phyloP scores from a whole-genome alignment of 2,888 invertebrate species.

The Lithophane ornitopus region DNA sequence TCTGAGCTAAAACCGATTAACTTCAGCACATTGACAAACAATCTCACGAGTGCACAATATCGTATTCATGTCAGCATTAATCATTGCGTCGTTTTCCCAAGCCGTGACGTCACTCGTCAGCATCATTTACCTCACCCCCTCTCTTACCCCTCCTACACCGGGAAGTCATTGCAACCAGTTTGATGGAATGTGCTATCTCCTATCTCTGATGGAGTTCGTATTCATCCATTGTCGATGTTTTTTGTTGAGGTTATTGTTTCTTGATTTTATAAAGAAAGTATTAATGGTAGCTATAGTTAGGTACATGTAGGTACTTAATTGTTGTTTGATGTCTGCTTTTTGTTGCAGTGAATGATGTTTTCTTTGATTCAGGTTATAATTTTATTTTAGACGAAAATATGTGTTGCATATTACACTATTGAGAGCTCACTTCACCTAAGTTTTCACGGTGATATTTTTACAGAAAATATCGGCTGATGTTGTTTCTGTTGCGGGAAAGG shows the following conservation, averaged over 20 bases:
- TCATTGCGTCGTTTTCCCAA: conserved; percentile 45
- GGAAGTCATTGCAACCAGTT: conserved; percentile 69
- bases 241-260: conserved; percentile 58
- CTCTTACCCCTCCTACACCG: conserved; percentile 38
- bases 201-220: conserved; percentile 37
- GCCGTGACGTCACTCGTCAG: conserved; percentile 44
- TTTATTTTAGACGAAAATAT: background rate
- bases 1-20: conserved; percentile 31
- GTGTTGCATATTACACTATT: too few species aligned
- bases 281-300: background rate
- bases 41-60: conserved; percentile 45
- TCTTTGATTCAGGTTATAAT: conserved; percentile 9
- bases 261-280: conserved; percentile 43
- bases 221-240: conserved; percentile 55
- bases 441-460: too few species aligned
- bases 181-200: conserved; percentile 66
- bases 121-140: conserved; percentile 18
- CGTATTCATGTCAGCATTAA: conserved; percentile 50
- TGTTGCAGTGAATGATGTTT: background rate
- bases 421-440: too few species aligned
- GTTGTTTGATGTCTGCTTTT: conserved; percentile 4
- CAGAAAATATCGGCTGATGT: too few species aligned
- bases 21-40: conserved; percentile 37
- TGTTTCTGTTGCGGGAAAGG: too few species aligned
- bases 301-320: conserved; percentile 4